phyloP scores from a whole-genome alignment of 1,140 invertebrate genomes.

The Psilanteris sp. region DNA sequence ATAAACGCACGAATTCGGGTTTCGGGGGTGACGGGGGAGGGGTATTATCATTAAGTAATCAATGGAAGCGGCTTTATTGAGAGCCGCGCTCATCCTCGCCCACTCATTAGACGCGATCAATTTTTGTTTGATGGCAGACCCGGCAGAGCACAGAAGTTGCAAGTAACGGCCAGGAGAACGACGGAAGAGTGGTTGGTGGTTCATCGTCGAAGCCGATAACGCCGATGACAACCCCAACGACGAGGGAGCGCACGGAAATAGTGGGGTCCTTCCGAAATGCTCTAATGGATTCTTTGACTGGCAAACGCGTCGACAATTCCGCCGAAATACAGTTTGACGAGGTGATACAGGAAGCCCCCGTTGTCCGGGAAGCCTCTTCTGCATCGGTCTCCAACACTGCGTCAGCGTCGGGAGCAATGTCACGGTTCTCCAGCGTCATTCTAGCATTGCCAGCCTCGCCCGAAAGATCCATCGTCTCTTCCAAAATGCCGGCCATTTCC shows the following conservation, averaged over 20 bases:
- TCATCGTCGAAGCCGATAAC: slow-evolving; percentile 67
- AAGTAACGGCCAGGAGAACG: slow-evolving; percentile 68
- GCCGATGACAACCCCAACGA: slow-evolving; percentile 62
- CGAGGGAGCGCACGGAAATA: slow-evolving; percentile 56
- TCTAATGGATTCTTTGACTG: slow-evolving; percentile 43
- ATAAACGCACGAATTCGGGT: too few relatives aligned
- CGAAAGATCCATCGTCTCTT: slow-evolving; percentile 72
- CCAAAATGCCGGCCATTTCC: slow-evolving; percentile 83
- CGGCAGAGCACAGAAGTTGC: slow-evolving; percentile 73
- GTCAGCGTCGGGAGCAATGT: slow-evolving; percentile 31
- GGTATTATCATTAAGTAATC: too few relatives aligned
- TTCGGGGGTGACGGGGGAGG: too few relatives aligned
- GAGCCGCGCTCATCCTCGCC: too few relatives aligned
- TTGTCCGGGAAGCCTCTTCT: slow-evolving; percentile 26
- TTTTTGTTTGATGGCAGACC: slow-evolving; percentile 72
- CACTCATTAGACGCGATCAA: too few relatives aligned
- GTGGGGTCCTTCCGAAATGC: slow-evolving; percentile 53
- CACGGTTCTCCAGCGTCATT: slow-evolving; percentile 66
- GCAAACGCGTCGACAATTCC: slow-evolving; percentile 32
- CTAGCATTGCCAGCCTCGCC: slow-evolving; percentile 70
- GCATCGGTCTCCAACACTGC: slow-evolving; percentile 40
- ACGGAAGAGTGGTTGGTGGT: slow-evolving; percentile 56
- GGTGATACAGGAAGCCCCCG: slow-evolving; percentile 15
- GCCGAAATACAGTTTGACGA: slow-evolving; percentile 15
- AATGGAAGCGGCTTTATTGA: too few relatives aligned